These are phyloP conservation scores for Phataginus tetradactyla DNA, from an alignment of 2,797 vertebrate species.

Conservation along the genomic window DNA sequence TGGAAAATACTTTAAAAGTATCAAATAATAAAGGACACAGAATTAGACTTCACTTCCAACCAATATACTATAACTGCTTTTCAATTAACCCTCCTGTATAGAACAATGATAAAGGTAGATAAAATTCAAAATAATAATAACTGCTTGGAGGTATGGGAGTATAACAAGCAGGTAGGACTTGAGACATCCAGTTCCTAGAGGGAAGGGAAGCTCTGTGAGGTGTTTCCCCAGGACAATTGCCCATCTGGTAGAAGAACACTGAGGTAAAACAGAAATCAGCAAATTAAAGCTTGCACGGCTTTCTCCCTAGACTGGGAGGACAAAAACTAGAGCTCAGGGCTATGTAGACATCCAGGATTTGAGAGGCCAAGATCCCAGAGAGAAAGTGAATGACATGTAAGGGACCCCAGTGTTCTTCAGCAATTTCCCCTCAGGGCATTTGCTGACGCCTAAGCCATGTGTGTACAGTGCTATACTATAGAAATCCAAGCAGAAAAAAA, in stretches of 20 bases:
- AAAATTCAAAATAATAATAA: neutral
- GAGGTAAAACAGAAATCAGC: slow-evolving; percentile 1
- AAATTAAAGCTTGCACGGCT: neutral
- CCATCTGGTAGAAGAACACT: neutral
- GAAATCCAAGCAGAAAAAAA: neutral
- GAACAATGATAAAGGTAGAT: neutral
- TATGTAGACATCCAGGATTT: neutral
- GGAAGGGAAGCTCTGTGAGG: neutral
- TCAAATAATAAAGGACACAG: slow-evolving; percentile 28
- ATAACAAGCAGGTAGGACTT: neutral
- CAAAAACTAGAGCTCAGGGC: neutral
- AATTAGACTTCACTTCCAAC: neutral
- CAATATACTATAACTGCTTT: neutral
- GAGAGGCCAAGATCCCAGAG: neutral
- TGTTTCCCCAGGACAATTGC: neutral
- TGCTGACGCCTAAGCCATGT: neutral
- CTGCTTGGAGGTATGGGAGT: neutral
- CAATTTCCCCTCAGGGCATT: neutral
- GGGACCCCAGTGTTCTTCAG: neutral
- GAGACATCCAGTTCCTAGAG: neutral
- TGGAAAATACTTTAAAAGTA: neutral
- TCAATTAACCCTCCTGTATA: neutral
- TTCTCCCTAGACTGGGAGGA: neutral
- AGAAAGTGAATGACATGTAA: neutral
- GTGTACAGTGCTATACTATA: neutral